phyloP scores from a whole-genome alignment of 2,797 vertebrate genomes.

The Nannoperca australis region DNA sequence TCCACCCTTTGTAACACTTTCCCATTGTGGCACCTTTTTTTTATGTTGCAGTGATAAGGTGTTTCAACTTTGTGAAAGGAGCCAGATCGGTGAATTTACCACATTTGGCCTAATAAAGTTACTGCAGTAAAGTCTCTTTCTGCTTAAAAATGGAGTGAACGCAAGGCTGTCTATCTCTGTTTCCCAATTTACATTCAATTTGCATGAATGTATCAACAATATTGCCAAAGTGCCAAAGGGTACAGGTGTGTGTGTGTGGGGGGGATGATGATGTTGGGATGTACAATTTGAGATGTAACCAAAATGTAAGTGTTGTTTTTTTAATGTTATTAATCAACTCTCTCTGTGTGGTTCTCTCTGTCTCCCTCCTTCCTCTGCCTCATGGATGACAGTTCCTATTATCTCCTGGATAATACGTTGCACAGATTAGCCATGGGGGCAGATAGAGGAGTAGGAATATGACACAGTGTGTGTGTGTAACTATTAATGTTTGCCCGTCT shows the following conservation, averaged over 20 bases:
- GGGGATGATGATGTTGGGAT: too few species aligned
- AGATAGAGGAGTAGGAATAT: constrained; percentile 46
- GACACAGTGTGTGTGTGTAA: constrained; percentile 7
- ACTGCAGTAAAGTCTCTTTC: constrained; percentile 33
- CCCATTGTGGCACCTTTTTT: constrained; percentile 28
- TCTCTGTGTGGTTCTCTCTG: neutral
- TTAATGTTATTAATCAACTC: too few species aligned
- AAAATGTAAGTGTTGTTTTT: too few species aligned
- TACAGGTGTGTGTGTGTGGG: too few species aligned
- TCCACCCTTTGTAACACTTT: constrained; percentile 17
- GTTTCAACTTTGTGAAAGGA: constrained; percentile 39
- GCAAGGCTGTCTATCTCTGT: constrained; percentile 11
- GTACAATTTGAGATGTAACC: too few species aligned
- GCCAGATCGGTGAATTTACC: constrained; percentile 25
- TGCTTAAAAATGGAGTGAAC: constrained; percentile 61
- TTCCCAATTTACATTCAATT: neutral
- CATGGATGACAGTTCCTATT: constrained; percentile 71
- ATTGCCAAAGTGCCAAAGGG: too few species aligned
- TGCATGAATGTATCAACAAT: too few species aligned
- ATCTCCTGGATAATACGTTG: constrained; percentile 73
- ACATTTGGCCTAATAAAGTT: constrained; percentile 59
- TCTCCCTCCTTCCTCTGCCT: constrained; percentile 47
- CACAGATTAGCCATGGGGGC: constrained; percentile 64
- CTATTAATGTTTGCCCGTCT: constrained; percentile 40
- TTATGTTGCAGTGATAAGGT: constrained; percentile 40